These are phyloP conservation scores for Stenodera caucasica DNA, from an alignment of 2,888 invertebrate species.

Conservation along the genomic window DNA sequence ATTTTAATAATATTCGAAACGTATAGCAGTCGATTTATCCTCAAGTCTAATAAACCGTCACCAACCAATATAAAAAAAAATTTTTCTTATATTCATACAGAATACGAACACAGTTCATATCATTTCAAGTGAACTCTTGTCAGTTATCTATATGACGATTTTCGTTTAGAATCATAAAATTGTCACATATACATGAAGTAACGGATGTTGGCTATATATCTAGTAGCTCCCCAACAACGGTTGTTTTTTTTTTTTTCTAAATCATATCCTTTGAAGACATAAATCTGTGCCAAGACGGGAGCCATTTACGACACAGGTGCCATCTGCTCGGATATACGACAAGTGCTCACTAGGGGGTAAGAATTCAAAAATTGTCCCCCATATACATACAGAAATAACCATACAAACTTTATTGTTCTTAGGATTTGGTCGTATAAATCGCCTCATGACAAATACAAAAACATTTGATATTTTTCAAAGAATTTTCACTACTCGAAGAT, in stretches of 20 bases:
- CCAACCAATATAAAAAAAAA: not conserved
- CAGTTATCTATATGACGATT: not conserved
- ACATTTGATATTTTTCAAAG: no score
- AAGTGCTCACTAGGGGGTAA: conserved; percentile 11
- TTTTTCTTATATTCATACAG: not conserved
- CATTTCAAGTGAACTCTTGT: not conserved
- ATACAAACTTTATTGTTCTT: not conserved
- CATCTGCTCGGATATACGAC: conserved; percentile 8
- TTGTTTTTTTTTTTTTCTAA: not conserved
- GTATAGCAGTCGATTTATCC: conserved; percentile 1
- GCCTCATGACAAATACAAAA: not conserved
- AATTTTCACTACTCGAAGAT: no score
- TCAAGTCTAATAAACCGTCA: not conserved
- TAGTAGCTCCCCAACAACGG: not conserved
- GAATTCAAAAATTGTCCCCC: conserved; percentile 10
- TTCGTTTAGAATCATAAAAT: not conserved
- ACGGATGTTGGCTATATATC: not conserved
- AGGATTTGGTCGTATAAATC: not conserved
- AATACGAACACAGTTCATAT: not conserved
- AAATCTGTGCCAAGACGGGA: conserved; percentile 3
- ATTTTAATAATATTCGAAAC: conserved; percentile 1
- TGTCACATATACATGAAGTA: not conserved
- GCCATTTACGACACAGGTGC: conserved; percentile 11
- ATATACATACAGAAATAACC: not conserved
- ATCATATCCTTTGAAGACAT: not conserved